A percentile compares a stretch with the other conserved stretches of the same genome.
These are phyloP conservation scores for Lepus timidus DNA, from an alignment of 2,113 vertebrate genomes.

Conservation along the genomic window DNA sequence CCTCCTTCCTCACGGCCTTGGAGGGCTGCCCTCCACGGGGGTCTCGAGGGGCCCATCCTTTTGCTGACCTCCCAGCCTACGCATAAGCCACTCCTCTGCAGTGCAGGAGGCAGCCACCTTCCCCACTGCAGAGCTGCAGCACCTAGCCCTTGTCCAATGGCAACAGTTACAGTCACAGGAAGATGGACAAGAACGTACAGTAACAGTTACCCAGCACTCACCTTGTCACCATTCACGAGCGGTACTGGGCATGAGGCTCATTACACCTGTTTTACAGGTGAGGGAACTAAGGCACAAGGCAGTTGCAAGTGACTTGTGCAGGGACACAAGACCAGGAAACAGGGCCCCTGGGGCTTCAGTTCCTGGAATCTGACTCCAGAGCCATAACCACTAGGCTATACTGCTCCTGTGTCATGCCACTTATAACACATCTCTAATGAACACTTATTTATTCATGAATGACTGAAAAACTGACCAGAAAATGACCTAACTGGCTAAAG, in stretches of 20 bases:
- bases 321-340: not conserved
- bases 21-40: not conserved
- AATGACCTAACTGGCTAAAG: constrained; percentile 3
- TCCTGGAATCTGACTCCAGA: not conserved
- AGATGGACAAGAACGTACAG: constrained; percentile 34
- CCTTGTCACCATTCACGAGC: not conserved
- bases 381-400: not conserved
- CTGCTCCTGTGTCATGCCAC: not conserved
- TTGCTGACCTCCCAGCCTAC: not conserved
- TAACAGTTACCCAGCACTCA: not conserved
- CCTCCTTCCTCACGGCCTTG: not conserved
- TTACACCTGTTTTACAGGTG: not conserved
- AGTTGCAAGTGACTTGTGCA: constrained; percentile 41
- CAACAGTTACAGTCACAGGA: not conserved
- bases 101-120: not conserved
- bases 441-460: constrained; percentile 33
- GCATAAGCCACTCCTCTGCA: not conserved
- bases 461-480: not conserved
- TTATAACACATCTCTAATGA: not conserved
- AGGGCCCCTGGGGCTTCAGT: not conserved
- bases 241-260: not conserved
- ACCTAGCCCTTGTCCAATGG: not conserved
- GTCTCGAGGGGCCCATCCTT: not conserved
- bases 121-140: not conserved
- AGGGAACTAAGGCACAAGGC: constrained; percentile 28